phyloP scores from a whole-genome alignment of 1,140 invertebrate species.

The Drosophila cardini region DNA sequence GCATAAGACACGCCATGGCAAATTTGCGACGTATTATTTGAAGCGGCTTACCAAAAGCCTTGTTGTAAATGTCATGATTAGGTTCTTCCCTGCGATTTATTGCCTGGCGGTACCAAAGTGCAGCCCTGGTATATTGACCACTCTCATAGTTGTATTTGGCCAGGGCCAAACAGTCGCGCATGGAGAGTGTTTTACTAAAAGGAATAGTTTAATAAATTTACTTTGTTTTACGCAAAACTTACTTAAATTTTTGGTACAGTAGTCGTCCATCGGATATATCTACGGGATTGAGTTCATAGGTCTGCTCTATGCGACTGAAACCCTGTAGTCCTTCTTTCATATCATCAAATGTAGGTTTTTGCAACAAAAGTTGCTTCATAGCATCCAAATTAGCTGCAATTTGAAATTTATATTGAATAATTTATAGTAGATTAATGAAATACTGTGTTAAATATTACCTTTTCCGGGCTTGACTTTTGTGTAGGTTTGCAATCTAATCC shows the following conservation, averaged over 20 bases:
- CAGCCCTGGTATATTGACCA: constrained; percentile 34
- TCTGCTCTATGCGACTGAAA: constrained; percentile 96
- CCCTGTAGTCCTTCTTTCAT: constrained; percentile 95
- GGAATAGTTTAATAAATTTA: background rate
- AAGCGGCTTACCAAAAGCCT: constrained; percentile 20
- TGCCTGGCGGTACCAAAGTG: constrained; percentile 47
- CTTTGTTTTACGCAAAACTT: constrained; percentile 26
- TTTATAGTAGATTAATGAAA: background rate
- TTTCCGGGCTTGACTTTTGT: constrained; percentile 17
- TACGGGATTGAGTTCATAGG: constrained; percentile 94
- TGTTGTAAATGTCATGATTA: background rate
- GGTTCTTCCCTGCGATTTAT: constrained; percentile 21
- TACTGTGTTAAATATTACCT: constrained; percentile 84
- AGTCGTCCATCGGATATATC: constrained; percentile 94
- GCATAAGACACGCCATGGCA: constrained; percentile 24
- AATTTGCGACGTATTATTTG: constrained; percentile 9
- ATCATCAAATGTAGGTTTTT: constrained; percentile 86
- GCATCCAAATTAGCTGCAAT: constrained; percentile 72
- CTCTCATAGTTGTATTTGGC: constrained; percentile 38
- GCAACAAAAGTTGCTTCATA: background rate
- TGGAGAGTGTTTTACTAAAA: constrained; percentile 23
- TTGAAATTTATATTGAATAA: background rate
- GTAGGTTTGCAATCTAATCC: constrained; percentile 54
- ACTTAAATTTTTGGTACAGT: constrained; percentile 93
- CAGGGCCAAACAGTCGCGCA: constrained; percentile 41